A percentile compares a stretch with the other conserved stretches of the same genome.
These are phyloP conservation scores for Eulemur rubriventer DNA, from an alignment of 2,797 vertebrate species.

Conservation along the genomic window DNA sequence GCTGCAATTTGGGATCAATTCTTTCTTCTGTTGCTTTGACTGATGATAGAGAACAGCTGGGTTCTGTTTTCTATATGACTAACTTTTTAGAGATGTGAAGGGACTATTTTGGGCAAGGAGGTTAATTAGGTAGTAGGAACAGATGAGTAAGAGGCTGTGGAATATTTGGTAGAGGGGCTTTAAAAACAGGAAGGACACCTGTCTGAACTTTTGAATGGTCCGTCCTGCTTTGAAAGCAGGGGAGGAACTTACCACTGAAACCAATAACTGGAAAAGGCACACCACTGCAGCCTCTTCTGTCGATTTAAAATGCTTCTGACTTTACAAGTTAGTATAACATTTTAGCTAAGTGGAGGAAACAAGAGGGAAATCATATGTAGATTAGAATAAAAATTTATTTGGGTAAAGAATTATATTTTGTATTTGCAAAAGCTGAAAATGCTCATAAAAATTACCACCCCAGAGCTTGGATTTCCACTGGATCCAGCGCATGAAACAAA, in stretches of 20 bases:
- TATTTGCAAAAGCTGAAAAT: constrained; percentile 73
- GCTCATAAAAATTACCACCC: constrained; percentile 62
- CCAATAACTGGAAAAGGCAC: background rate
- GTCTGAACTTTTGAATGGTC: background rate
- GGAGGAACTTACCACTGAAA: background rate
- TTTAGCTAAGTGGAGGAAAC: background rate
- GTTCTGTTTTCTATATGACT: background rate
- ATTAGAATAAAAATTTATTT: constrained; percentile 71
- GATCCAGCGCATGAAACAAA: background rate
- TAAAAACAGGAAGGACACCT: background rate
- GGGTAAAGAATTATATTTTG: constrained; percentile 75
- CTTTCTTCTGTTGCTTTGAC: background rate
- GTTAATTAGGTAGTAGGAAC: background rate
- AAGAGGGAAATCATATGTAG: constrained; percentile 43
- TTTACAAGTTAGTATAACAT: background rate
- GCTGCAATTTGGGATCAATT: background rate
- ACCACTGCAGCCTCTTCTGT: background rate
- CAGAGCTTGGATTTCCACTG: constrained; percentile 31
- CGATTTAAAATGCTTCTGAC: background rate
- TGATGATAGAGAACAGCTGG: background rate
- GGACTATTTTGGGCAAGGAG: background rate
- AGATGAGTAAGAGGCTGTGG: background rate
- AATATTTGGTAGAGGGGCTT: background rate
- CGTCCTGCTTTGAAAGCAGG: no score
- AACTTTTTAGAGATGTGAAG: background rate